Evolutionary conservation across 2,113 vertebrate species (phyloP), one percentile per base, ranked within the genome.

Genomic region (Sinocyclocheilus anophthalmus): DNA sequence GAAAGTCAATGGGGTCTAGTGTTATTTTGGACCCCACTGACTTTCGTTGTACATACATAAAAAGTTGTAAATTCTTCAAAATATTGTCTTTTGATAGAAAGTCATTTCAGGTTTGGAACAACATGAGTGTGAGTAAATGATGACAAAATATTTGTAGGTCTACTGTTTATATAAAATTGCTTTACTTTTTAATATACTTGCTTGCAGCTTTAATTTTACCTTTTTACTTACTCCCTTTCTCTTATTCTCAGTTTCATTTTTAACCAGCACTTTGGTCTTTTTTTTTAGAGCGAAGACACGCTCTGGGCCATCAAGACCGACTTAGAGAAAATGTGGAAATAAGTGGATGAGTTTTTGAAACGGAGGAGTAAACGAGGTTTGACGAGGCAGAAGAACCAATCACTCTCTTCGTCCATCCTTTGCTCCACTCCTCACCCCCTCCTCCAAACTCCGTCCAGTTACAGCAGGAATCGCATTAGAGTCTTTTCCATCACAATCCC

Each of bases 231-330:
- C 57, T 77, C 18, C 10, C 42, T 72, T 24, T 26, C 63, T 42
- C 39, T 6, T 33, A 14, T 67, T 63, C 84, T 87, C 30, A 18
- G 78, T 57, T 85, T 67, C 24, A 82, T 76, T 82, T 88, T 78
- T 83, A 88, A 85, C 39, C 4, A 50, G 13, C 22, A 26, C 78
- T 83, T 85, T 85, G 39, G 16, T 88, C 77, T 86, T 84, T 89
- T 78, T 86, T 78, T 86, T 65, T 65, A 90, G 89, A 83, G 80
- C 78, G 2, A 90, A 88, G 87, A 82, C 65, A 6, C 89, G 89
- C 50, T 82, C 73, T 5, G 87, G 84, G 53, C 89, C 76, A 6
- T 69, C 87, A 5, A 88, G 87, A 83, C 89, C 89, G 76, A 86
- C 85, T 10, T 90, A 77, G 70, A 83, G 6, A 18, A 22, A 22